Base-by-base conservation (phyloP, 2,113 vertebrate species). In the Scomber colias region DNA sequence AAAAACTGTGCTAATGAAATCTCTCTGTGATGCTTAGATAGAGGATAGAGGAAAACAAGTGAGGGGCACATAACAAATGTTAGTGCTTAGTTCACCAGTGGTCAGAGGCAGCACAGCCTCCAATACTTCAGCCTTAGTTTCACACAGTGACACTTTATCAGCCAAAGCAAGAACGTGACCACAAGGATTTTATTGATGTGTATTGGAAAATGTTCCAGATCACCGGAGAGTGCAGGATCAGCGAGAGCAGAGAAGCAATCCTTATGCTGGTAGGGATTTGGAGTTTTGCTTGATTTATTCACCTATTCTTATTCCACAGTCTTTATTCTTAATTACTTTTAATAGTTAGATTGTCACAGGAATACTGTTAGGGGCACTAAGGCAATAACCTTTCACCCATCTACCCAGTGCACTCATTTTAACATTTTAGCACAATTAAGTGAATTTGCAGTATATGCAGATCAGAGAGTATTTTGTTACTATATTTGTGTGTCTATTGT, bases 151-250 rank as follows among this genome's bases (percentile, higher is more conserved):
- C 27, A 14, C 0, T 71, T 66, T 3, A 71, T 63, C 51, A 53
- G 48, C 21, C 8, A n/a, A 24, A 61, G 12, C 24, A 59, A 24
- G 2, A 77, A n/a, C 3, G 8, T 27, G 17, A 5, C 30, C 46
- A 17, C 40, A 15, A 49, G n/a, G 19, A 60, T 7, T 51, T 30
- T 51, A 64, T 46, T 68, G 21, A 48, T 45, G 49, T 1, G n/a
- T 51, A 66, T 63, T 50, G 57, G 17, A 56, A 66, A 71, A 60
- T 14, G 45, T 50, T 85, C 60, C 69, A 51, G 71, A 56, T 81
- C 57, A 45, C 46, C 3, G 19, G 35, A 48, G 45, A 55, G 53
- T 14, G 3, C 35, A 19, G 17, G 48, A 51, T 67, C 48, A 61
- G 46, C 54, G 16, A 16, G 53, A 40, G 68, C 50, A 30, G 15